Evolutionary conservation across 1,140 invertebrate genomes (phyloP).

Genomic region (Uloborus diversus): DNA sequence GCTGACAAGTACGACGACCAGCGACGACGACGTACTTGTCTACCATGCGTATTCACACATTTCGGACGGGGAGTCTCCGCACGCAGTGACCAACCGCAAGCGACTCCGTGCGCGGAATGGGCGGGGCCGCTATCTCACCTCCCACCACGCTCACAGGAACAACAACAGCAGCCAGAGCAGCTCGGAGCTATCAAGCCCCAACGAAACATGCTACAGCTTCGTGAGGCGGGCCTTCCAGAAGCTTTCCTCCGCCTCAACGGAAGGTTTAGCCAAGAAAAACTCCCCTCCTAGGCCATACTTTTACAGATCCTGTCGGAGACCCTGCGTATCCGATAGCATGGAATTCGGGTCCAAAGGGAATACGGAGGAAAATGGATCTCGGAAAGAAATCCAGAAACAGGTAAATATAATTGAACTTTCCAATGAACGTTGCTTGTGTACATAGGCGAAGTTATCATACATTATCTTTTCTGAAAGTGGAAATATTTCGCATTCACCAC

Average conservation of each 20-base stretch:
- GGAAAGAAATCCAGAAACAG: constrained; percentile 13
- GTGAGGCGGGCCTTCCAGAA: constrained; percentile 86
- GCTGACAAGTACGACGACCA: constrained; percentile 70
- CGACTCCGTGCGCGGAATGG: constrained; percentile 36
- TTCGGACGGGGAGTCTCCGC: constrained; percentile 70
- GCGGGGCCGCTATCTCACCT: background rate
- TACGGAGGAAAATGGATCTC: background rate
- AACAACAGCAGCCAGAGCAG: constrained; percentile 61
- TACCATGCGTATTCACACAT: constrained; percentile 76
- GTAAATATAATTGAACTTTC: constrained; percentile 3
- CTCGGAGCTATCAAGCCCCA: constrained; percentile 86
- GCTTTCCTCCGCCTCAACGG: constrained; percentile 25
- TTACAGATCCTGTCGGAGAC: constrained; percentile 53
- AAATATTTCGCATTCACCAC: no score
- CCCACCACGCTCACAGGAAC: background rate
- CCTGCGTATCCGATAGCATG: constrained; percentile 54
- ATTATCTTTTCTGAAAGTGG: no score
- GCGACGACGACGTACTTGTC: constrained; percentile 71
- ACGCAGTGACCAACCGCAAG: background rate
- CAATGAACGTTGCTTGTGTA: no score
- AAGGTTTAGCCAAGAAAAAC: background rate
- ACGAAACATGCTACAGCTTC: constrained; percentile 93
- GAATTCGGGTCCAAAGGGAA: constrained; percentile 48
- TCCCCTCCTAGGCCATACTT: constrained; percentile 38
- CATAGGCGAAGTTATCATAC: no score